Base-by-base conservation (phyloP, 2,888 invertebrate genomes). In the Drosophila picticornis region DNA sequence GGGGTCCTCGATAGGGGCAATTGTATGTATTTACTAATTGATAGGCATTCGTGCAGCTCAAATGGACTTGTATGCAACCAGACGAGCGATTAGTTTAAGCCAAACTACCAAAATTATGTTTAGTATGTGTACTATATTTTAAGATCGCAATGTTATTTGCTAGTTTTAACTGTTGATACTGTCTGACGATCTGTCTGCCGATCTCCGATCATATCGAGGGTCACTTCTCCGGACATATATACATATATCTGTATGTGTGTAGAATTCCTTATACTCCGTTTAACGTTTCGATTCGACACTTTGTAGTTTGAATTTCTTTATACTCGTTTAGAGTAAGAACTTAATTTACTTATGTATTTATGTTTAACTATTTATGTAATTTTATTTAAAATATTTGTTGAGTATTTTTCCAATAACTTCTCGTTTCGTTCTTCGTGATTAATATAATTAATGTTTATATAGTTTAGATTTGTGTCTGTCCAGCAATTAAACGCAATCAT, bases 401-500 rank as follows among this genome's bases (percentile, higher is more conserved):
- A 72, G 19, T 67, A 78, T 73, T 60, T 59, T 61, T 55, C 34
- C 50, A 59, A 64, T 50, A 29, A 48, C n/a, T 63, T 38, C 50
- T 67, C 67, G 31, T 36, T 63, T 27, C 25, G 50, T 50, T 55
- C 50, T 58, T 51, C 60, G 43, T 63, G 40, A 72, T 68, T 36
- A 48, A 66, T 72, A 60, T 72, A 53, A 46, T 52, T 72, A 77
- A 73, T 85, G 70, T 76, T 84, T 87, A 75, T 85, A 78, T 55
- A 71, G 69, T 73, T 77, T 77, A 75, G 62, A 72, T 70, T 80
- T 83, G 69, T 87, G 84, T 84, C 65, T 77, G 80, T 80, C 80
- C 87, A 87, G 73, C 75, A 89, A 84, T 89, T 79, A 71, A 84
- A 83, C 69, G 88, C 85, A 85, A 89, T 88, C 85, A 85, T 85